Percentiles rank a stretch among this genome's conserved stretches.
Conservation (phyloP, 2,113 vertebrate genomes). For the Boleophthalmus pectinirostris region DNA sequence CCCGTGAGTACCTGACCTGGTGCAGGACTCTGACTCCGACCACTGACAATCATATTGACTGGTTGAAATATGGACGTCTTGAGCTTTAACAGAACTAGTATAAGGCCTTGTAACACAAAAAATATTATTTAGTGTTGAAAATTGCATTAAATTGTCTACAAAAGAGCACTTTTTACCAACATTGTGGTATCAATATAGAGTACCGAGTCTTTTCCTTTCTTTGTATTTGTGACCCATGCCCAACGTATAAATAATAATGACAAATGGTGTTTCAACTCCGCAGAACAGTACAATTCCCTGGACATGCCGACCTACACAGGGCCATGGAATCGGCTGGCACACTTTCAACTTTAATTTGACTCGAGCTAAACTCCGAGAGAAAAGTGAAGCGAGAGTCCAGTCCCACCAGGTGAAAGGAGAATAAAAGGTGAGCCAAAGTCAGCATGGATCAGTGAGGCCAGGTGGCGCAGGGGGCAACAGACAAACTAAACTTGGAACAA, state of each 20-base stretch:
- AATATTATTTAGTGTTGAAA: too few relatives aligned
- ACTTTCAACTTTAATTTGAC: background rate
- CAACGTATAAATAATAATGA: background rate
- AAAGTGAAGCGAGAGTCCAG: background rate
- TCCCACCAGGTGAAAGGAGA: background rate
- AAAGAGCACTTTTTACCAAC: too few relatives aligned
- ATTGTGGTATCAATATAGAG: too few relatives aligned
- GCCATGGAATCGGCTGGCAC: background rate
- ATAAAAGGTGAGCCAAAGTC: conserved; percentile 1
- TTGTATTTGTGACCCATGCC: background rate
- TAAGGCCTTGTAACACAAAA: too few relatives aligned
- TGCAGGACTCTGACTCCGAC: too few relatives aligned
- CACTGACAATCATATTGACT: too few relatives aligned
- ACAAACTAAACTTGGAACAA: background rate
- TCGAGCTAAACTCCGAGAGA: background rate
- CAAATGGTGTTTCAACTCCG: background rate
- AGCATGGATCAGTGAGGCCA: background rate
- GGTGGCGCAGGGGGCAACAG: background rate
- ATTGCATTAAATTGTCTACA: too few relatives aligned
- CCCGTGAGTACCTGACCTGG: too few relatives aligned
- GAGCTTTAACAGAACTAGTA: too few relatives aligned
- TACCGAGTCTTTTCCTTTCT: background rate
- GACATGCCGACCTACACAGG: background rate
- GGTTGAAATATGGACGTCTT: too few relatives aligned
- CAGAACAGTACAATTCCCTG: background rate